Evolutionary conservation across 2,797 vertebrate species (phyloP), one percentile per base, ranked within the genome.

Genomic region (Cetoscarus ocellatus): DNA sequence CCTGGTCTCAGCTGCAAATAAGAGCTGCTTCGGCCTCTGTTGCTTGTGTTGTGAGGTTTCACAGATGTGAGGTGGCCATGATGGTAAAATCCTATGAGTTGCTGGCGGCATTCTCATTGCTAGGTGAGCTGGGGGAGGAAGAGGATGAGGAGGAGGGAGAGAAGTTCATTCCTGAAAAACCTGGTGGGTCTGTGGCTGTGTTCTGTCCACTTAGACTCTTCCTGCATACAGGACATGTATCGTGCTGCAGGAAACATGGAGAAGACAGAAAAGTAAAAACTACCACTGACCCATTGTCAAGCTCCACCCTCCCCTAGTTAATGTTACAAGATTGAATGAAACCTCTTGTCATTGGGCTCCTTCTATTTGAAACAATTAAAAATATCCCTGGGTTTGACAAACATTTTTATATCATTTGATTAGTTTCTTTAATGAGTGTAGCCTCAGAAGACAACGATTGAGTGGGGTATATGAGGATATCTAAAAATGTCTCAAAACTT

Each of bases 201-300:
- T 99, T 99, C 92, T 98, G 97, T 82, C 98, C 98, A 0, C 96
- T 99, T 72, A 99, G 93, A 84, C 97, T 99, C 92, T 99, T 99
- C 88, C 98, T 95, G 93, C 98, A 99, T 73, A 99, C 98, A 0
- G 98, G 98, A 92, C 98, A 99, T 1, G 97, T 98, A 89, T 99
- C 98, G 1, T 99, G 98, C 98, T 99, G 91, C 42, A 13, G 72
- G 50, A n/a, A 18, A 62, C 3, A 17, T 27, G 15, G 14, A 77
- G 3, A 9, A 57, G 50, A 0, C 13, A 50, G 58, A 61, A n/a
- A 39, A 0, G 2, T 14, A 27, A 27, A 27, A 27, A 27, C 2
- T 27, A 27, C 4, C 27, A 27, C 27, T 27, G 27, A 27, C 27
- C 27, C 2, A 27, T 4, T 2, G 27, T 27, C 27, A 27, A 2